phyloP scores from a whole-genome alignment of 92 coral and sea anemone species.

The Zoanthus gigantus region DNA sequence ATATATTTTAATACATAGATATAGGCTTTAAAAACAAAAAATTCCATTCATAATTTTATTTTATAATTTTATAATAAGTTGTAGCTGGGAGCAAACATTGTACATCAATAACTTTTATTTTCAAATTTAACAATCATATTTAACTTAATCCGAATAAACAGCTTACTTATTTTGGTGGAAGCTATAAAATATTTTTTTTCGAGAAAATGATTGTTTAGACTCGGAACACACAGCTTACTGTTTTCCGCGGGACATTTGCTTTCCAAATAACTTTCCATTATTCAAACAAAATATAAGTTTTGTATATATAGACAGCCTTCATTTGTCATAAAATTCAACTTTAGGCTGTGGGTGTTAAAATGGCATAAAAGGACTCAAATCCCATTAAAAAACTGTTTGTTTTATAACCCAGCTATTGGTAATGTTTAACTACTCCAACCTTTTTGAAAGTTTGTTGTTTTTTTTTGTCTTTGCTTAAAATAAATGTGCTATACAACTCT shows the following conservation, averaged over 20 bases:
- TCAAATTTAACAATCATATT: too few relatives aligned
- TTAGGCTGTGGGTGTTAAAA: background rate
- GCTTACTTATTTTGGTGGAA: too few relatives aligned
- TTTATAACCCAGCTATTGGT: background rate
- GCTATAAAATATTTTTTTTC: too few relatives aligned
- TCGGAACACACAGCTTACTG: background rate
- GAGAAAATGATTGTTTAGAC: too few relatives aligned
- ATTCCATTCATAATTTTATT: too few relatives aligned
- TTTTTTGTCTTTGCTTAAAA: background rate
- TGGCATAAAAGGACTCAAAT: background rate
- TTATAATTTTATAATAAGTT: too few relatives aligned
- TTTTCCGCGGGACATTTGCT: background rate
- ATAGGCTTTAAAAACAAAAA: too few relatives aligned
- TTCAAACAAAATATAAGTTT: background rate
- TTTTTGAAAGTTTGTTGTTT: background rate
- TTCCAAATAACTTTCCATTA: conserved; percentile 8
- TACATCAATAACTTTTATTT: too few relatives aligned
- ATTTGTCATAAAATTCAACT: background rate
- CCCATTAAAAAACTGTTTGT: background rate
- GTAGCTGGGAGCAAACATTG: too few relatives aligned
- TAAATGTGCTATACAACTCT: background rate
- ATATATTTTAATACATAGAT: too few relatives aligned
- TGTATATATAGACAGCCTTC: background rate
- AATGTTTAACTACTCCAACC: background rate
- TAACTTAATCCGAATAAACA: too few relatives aligned